These are phyloP conservation scores for Mycetomoellerius zeteki DNA, from an alignment of 1,140 invertebrate species.

Conservation along the genomic window DNA sequence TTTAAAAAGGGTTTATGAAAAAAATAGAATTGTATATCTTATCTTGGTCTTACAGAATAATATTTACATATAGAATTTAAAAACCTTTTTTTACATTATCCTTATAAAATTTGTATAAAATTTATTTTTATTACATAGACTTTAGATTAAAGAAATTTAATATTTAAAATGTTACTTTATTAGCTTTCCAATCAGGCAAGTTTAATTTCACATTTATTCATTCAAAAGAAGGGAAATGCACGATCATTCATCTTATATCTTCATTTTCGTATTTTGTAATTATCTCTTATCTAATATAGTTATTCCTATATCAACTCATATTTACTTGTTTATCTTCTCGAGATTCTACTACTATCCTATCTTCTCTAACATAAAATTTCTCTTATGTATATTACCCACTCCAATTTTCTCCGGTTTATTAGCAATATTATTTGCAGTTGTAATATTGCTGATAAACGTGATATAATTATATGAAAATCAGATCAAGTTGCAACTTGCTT, in stretches of 20 bases:
- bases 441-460: neutral
- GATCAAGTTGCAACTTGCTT: neutral
- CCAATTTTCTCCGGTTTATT: neutral
- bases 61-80: neutral
- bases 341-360: neutral
- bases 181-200: no score
- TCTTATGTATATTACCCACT: constrained; percentile 25
- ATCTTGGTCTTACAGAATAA: neutral
- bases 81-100: neutral
- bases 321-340: neutral
- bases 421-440: neutral
- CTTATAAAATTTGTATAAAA: neutral
- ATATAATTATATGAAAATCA: neutral
- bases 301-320: neutral
- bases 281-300: neutral
- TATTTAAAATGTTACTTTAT: no score
- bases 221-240: neutral
- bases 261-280: neutral
- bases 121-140: neutral
- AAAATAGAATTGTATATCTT: no score
- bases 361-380: constrained; percentile 22
- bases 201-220: neutral
- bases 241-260: neutral
- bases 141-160: neutral
- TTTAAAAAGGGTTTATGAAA: neutral